Conservation (phyloP, 2,113 vertebrate genomes). For the Psilopsiagon aurifrons region DNA sequence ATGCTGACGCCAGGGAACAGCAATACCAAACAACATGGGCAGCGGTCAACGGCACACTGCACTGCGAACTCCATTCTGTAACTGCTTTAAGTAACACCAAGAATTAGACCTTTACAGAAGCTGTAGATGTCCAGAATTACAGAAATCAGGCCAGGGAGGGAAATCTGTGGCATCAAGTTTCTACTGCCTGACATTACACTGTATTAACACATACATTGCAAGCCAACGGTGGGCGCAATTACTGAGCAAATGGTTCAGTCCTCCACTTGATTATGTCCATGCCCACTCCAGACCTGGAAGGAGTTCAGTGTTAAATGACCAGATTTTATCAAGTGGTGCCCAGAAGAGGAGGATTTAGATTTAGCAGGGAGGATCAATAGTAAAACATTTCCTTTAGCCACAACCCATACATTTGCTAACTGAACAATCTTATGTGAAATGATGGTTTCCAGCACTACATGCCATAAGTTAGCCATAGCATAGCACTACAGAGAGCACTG, state of each 20-base stretch:
- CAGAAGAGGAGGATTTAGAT: not conserved
- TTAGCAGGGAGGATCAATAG: not conserved
- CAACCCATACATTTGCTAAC: not conserved
- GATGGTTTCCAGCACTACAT: not conserved
- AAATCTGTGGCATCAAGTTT: not conserved
- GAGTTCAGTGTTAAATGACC: not conserved
- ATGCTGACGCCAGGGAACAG: not conserved
- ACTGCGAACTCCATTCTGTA: not conserved
- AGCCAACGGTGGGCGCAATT: not conserved
- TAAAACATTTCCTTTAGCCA: not conserved
- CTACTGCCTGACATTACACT: rapidly evolving
- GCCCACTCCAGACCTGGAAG: not conserved
- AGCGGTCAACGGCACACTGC: rapidly evolving
- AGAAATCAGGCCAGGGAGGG: not conserved
- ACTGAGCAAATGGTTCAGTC: not conserved
- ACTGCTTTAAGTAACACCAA: not conserved
- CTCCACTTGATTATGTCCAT: not conserved
- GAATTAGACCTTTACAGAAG: not conserved
- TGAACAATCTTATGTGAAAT: not conserved
- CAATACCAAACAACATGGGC: rapidly evolving
- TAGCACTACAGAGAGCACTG: not conserved
- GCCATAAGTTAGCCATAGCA: not conserved
- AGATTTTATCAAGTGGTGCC: not conserved
- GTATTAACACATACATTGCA: rapidly evolving
- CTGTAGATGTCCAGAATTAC: not conserved